These are phyloP conservation scores for Nipponia nippon DNA, from an alignment of 2,113 vertebrate genomes.

Conservation along the genomic window DNA sequence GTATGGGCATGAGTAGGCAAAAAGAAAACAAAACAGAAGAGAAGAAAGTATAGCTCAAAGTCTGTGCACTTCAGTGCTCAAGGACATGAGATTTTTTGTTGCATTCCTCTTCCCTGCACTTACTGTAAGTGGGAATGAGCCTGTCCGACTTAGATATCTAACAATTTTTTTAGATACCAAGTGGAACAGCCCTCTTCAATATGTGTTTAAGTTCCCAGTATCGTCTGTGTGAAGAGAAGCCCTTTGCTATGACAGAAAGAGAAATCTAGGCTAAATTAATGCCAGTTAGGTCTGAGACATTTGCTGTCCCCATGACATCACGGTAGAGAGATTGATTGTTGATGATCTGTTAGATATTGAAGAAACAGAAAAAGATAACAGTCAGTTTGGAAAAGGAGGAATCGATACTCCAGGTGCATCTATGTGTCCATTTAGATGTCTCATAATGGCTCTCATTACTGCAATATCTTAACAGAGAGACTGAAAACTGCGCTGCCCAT, in stretches of 20 bases:
- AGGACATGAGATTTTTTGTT: not conserved
- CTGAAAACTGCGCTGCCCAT: not conserved
- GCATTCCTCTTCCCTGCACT: not conserved
- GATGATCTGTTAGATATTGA: not conserved
- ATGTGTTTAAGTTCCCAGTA: not conserved
- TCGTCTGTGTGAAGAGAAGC: not conserved
- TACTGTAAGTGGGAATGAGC: not conserved
- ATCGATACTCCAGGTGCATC: rapidly evolving
- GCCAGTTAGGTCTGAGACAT: not conserved
- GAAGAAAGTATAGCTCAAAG: not conserved
- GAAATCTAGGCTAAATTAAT: not conserved
- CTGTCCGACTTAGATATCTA: not conserved
- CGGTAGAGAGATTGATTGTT: rapidly evolving
- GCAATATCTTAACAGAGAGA: not conserved
- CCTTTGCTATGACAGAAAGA: not conserved
- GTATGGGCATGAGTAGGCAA: not conserved
- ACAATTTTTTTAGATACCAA: not conserved
- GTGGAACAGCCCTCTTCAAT: not conserved
- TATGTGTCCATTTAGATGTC: not conserved
- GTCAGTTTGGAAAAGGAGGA: not conserved
- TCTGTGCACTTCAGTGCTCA: not conserved
- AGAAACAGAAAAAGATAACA: not conserved
- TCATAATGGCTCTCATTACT: not conserved
- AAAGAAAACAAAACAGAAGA: not conserved
- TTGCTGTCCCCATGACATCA: not conserved